Percentiles rank a stretch among this genome's conserved stretches.
These are phyloP conservation scores for Bothrops jararaca DNA, from an alignment of 2,113 vertebrate genomes.

Conservation along the genomic window DNA sequence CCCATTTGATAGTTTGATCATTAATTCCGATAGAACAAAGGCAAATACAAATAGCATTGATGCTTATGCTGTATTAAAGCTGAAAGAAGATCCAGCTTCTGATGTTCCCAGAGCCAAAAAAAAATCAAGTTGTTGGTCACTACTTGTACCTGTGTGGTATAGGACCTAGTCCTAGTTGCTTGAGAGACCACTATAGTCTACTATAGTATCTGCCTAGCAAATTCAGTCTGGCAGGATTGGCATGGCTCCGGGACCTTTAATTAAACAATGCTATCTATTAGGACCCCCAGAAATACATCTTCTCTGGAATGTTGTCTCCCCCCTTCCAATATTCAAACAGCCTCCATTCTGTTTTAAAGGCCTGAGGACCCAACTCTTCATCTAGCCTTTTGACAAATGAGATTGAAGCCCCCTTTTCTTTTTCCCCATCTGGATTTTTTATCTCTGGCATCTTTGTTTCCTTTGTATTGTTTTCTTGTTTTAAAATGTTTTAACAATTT, in stretches of 20 bases:
- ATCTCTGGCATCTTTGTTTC: neutral
- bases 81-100: neutral
- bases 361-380: neutral
- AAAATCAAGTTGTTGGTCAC: neutral
- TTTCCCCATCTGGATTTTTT: neutral
- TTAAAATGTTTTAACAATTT: neutral
- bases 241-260: neutral
- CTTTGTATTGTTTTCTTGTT: neutral
- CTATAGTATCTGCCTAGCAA: neutral
- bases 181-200: neutral
- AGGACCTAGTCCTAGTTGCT: neutral
- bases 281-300: neutral
- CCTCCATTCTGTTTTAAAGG: neutral
- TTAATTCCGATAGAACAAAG: too few species aligned
- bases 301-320: neutral
- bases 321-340: neutral
- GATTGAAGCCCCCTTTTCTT: neutral
- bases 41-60: neutral
- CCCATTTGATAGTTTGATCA: neutral
- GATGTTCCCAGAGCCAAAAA: neutral
- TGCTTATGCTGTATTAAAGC: neutral
- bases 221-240: neutral
- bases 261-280: neutral
- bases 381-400: neutral
- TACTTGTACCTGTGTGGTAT: neutral